Conservation (phyloP, 2,113 vertebrate genomes). For the Nicator chloris region DNA sequence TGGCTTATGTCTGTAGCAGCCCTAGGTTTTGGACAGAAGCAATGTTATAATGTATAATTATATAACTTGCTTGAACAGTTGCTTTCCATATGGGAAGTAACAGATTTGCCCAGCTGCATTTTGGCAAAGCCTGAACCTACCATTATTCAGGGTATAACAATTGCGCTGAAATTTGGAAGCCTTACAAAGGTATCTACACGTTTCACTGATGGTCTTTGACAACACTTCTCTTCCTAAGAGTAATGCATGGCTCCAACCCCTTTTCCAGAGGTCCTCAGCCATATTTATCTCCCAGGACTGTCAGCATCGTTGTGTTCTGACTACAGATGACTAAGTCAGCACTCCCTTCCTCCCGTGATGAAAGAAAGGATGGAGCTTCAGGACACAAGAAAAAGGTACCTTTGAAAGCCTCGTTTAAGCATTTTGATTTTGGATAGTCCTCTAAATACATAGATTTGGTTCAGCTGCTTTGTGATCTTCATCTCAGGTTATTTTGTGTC, state of each 20-base stretch:
- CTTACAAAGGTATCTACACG: slow-evolving; percentile 37
- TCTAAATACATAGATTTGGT: background rate
- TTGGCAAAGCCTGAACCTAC: slow-evolving; percentile 54
- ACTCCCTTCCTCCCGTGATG: background rate
- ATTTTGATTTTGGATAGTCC: background rate
- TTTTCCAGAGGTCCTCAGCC: background rate
- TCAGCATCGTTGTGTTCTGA: background rate
- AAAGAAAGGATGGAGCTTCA: background rate
- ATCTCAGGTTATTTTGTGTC: background rate
- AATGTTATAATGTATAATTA: slow-evolving; percentile 55
- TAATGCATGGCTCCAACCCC: background rate
- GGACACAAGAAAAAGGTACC: background rate
- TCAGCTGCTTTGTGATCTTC: background rate
- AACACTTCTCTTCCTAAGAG: slow-evolving; percentile 9
- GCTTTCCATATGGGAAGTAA: slow-evolving; percentile 71
- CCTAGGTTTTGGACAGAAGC: slow-evolving; percentile 59
- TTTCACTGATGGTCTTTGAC: slow-evolving; percentile 29
- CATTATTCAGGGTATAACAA: slow-evolving; percentile 48
- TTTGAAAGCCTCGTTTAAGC: background rate
- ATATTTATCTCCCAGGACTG: background rate
- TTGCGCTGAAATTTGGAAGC: slow-evolving; percentile 59
- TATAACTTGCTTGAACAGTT: slow-evolving; percentile 67
- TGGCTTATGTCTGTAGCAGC: slow-evolving; percentile 38
- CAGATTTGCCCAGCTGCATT: slow-evolving; percentile 62
- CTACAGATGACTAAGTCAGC: background rate